Percentiles rank a stretch among this genome's conserved stretches.
These are phyloP conservation scores for Propithecus coquereli DNA, from an alignment of 2,113 vertebrate species.

Conservation along the genomic window DNA sequence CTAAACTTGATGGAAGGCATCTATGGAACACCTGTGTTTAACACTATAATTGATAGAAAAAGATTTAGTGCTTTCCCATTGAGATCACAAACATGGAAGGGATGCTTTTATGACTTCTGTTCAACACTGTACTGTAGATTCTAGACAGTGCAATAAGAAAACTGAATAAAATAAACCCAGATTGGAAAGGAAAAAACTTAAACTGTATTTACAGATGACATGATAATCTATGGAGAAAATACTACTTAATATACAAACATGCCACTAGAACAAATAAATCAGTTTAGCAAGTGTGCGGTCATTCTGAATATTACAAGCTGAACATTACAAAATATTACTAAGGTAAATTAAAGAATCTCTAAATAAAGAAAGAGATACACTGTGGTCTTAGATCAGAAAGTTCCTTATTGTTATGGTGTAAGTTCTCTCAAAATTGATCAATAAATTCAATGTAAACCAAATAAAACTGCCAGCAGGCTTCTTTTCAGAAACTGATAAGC, in stretches of 20 bases:
- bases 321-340: neutral
- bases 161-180: neutral
- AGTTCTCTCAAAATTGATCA: neutral
- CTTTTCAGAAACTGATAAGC: neutral
- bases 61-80: too few relatives aligned
- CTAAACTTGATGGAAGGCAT: neutral
- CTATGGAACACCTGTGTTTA: neutral
- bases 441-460: neutral
- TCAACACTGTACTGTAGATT: neutral
- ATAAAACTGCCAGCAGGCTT: neutral
- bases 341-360: neutral
- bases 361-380: neutral
- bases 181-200: neutral
- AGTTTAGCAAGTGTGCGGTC: neutral
- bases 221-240: neutral
- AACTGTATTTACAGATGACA: neutral
- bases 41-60: too few relatives aligned
- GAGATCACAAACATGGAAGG: neutral
- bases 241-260: neutral
- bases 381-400: neutral
- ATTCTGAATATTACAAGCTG: neutral
- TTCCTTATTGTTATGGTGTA: neutral
- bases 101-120: neutral
- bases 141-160: neutral
- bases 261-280: neutral